These are phyloP conservation scores for Loripinus fragilis DNA, from an alignment of 2,888 invertebrate species.

Conservation along the genomic window DNA sequence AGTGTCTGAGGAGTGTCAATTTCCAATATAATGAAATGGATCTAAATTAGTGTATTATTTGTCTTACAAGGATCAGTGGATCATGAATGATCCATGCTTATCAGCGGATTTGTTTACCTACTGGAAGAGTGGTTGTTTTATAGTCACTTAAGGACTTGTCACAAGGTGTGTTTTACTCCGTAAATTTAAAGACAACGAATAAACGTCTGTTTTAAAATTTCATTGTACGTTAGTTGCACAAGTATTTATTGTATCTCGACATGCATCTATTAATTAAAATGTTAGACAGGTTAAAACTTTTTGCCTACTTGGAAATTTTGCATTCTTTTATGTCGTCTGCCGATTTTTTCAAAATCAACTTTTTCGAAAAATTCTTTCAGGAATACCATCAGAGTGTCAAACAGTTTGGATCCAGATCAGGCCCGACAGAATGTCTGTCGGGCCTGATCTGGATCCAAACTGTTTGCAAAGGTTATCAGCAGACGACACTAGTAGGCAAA, in stretches of 20 bases:
- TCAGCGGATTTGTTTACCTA: neutral
- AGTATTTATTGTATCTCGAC: neutral
- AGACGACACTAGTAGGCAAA: too few relatives aligned
- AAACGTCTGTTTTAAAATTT: neutral
- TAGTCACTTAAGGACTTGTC: neutral
- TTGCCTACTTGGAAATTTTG: too few relatives aligned
- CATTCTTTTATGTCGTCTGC: too few relatives aligned
- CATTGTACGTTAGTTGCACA: neutral
- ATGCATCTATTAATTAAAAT: constrained; percentile 11
- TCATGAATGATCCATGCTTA: neutral
- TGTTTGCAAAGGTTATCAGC: too few relatives aligned
- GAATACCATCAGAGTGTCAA: too few relatives aligned
- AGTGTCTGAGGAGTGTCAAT: constrained; percentile 15
- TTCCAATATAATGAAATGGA: neutral
- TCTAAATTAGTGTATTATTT: neutral
- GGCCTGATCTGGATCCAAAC: too few relatives aligned
- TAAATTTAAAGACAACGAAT: neutral
- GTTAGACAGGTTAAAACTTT: neutral
- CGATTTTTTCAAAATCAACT: too few relatives aligned
- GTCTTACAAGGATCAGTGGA: constrained; percentile 5
- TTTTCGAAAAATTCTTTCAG: too few relatives aligned
- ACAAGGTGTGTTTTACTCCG: neutral
- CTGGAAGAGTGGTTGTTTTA: constrained; percentile 13
- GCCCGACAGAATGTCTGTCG: too few relatives aligned
- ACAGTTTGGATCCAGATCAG: too few relatives aligned